Percentiles rank a stretch among this genome's conserved stretches.
Conservation (phyloP, 1,140 invertebrate species). For the Dendrolimus kikuchii region DNA sequence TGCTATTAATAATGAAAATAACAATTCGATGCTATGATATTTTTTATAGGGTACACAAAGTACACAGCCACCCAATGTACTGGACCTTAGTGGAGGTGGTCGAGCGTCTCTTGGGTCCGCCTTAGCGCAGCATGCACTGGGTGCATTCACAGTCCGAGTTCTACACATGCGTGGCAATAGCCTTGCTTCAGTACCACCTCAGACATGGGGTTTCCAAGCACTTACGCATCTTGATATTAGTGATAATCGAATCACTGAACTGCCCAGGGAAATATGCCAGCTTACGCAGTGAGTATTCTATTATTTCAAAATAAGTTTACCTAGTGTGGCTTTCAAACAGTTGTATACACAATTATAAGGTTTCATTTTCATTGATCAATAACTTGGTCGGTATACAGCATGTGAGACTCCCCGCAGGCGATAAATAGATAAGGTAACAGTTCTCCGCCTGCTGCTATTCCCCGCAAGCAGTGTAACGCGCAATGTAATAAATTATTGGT, state of each 20-base stretch:
- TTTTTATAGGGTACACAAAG: slow-evolving; percentile 50
- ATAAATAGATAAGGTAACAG: too few relatives aligned
- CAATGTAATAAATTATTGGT: too few relatives aligned
- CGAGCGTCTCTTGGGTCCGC: slow-evolving; percentile 46
- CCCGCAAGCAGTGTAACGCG: too few relatives aligned
- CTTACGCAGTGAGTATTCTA: slow-evolving; percentile 75
- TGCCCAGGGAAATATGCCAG: slow-evolving; percentile 76
- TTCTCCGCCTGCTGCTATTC: too few relatives aligned
- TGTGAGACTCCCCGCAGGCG: too few relatives aligned
- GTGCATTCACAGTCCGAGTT: slow-evolving; percentile 71
- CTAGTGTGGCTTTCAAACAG: too few relatives aligned
- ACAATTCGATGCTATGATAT: background rate
- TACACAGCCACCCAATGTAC: slow-evolving; percentile 69
- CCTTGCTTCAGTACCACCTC: slow-evolving; percentile 73
- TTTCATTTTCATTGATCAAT: too few relatives aligned
- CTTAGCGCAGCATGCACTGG: slow-evolving; percentile 39
- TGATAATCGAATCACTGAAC: slow-evolving; percentile 76
- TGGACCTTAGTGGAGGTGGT: slow-evolving; percentile 72
- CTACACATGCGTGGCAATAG: slow-evolving; percentile 75
- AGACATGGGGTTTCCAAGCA: slow-evolving; percentile 72
- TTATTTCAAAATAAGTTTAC: background rate
- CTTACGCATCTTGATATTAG: slow-evolving; percentile 80
- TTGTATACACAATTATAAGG: too few relatives aligned
- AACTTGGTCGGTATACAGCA: too few relatives aligned
- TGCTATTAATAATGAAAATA: too few relatives aligned